Evolutionary conservation across 2,113 vertebrate species (phyloP).

Genomic region (Eurystomus gularis): DNA sequence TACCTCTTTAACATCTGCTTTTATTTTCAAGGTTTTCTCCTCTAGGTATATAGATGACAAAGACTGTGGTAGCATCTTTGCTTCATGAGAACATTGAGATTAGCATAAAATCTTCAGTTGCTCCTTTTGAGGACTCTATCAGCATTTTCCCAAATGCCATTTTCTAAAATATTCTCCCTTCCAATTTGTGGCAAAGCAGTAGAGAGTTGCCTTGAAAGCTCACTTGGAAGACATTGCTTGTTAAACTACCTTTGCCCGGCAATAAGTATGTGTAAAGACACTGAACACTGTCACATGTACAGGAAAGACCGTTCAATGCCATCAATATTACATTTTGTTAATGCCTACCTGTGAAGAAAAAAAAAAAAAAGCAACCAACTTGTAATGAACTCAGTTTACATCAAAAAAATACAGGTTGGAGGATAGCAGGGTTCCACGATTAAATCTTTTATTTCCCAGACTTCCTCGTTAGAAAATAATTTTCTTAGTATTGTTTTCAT

Average conservation of each 20-base stretch:
- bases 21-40: not conserved
- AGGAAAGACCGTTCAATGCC: not conserved
- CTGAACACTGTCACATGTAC: not conserved
- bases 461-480: constrained; percentile 75
- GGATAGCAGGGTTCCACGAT: constrained; percentile 20
- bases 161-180: not conserved
- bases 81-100: not conserved
- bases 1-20: not conserved
- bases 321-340: constrained; percentile 9
- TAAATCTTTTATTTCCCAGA: constrained; percentile 57
- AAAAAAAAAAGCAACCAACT: not conserved
- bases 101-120: not conserved
- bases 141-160: not conserved
- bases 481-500: constrained; percentile 76
- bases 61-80: not conserved
- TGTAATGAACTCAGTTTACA: constrained; percentile 28
- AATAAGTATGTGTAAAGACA: not conserved
- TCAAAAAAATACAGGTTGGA: constrained; percentile 59
- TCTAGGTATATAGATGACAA: not conserved
- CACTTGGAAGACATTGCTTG: not conserved
- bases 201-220: not conserved
- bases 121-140: not conserved
- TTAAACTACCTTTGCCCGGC: not conserved
- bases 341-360: not conserved
- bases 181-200: not conserved